These are phyloP conservation scores for Cercocebus atys DNA, from an alignment of 2,113 vertebrate genomes.

Conservation along the genomic window DNA sequence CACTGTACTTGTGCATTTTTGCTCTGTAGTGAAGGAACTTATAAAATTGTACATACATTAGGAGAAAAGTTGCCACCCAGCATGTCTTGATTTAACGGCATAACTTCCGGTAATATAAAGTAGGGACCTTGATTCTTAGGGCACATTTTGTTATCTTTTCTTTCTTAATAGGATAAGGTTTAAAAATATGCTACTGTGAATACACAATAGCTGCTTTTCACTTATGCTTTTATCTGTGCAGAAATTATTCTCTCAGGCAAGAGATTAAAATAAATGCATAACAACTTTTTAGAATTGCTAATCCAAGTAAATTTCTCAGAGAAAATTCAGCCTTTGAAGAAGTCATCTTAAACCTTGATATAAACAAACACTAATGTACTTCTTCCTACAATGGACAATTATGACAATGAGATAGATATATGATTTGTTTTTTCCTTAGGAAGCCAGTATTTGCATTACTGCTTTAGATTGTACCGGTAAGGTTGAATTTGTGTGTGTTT, in stretches of 20 bases:
- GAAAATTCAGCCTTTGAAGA: constrained; percentile 65
- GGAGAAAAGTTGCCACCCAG: constrained; percentile 71
- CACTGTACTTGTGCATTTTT: constrained; percentile 69
- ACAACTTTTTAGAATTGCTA: constrained; percentile 63
- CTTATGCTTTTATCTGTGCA: constrained; percentile 71
- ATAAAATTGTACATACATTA: constrained; percentile 66
- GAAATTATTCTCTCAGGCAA: constrained; percentile 70
- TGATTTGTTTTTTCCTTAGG: not conserved
- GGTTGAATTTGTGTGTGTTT: not conserved
- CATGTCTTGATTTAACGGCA: constrained; percentile 66
- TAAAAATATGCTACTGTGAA: constrained; percentile 75
- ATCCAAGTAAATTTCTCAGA: constrained; percentile 56
- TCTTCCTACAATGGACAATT: constrained; percentile 26
- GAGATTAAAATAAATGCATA: constrained; percentile 76
- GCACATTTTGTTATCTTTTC: constrained; percentile 64
- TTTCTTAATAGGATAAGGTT: constrained; percentile 66
- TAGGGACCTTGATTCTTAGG: constrained; percentile 60
- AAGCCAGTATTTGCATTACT: not conserved
- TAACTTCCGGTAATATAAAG: constrained; percentile 61
- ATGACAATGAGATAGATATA: constrained; percentile 13
- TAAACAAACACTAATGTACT: constrained; percentile 53
- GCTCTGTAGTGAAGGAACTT: constrained; percentile 62
- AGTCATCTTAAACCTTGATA: constrained; percentile 49
- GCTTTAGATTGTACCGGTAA: not conserved
- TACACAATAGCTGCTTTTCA: constrained; percentile 75